Evolutionary conservation across 2,797 vertebrate species (phyloP).

Genomic region (Pyrocephalus nanus): DNA sequence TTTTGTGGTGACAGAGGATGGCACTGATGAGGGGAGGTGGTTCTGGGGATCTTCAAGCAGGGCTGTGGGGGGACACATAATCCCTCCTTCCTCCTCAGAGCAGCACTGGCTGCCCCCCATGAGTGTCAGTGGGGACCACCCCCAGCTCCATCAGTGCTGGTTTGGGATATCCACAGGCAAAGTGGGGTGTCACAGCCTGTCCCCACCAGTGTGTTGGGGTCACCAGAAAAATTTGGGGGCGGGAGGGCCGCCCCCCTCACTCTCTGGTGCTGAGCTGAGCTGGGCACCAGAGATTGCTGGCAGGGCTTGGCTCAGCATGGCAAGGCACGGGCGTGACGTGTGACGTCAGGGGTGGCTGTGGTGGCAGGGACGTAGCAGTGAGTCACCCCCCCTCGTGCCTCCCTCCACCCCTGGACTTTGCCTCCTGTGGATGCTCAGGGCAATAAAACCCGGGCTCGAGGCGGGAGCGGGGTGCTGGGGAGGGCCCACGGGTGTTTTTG

Average conservation of each 20-base stretch:
- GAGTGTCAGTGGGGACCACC: no score
- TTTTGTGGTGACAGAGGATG: background rate
- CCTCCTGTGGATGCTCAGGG: background rate
- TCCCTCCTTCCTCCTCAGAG: background rate
- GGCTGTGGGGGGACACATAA: no score
- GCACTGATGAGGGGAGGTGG: fast-evolving
- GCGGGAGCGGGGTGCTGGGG: fast-evolving
- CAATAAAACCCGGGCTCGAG: background rate
- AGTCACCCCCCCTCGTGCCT: background rate
- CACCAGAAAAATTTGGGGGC: no score
- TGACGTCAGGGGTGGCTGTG: background rate
- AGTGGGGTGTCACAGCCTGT: no score
- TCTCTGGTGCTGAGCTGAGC: background rate
- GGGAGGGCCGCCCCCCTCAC: no score
- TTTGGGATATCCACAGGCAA: no score
- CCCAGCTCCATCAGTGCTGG: no score
- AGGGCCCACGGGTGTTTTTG: background rate
- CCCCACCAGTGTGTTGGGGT: no score
- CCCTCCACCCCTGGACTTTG: constrained; percentile 50
- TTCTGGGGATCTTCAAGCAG: background rate
- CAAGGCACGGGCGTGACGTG: background rate
- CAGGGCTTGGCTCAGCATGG: background rate
- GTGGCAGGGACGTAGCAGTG: background rate
- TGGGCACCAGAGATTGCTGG: no score
- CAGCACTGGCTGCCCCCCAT: no score